A percentile compares a stretch with the other conserved stretches of the same genome.
Conservation (phyloP, 2,888 invertebrate species). For the Acronicta alni region DNA sequence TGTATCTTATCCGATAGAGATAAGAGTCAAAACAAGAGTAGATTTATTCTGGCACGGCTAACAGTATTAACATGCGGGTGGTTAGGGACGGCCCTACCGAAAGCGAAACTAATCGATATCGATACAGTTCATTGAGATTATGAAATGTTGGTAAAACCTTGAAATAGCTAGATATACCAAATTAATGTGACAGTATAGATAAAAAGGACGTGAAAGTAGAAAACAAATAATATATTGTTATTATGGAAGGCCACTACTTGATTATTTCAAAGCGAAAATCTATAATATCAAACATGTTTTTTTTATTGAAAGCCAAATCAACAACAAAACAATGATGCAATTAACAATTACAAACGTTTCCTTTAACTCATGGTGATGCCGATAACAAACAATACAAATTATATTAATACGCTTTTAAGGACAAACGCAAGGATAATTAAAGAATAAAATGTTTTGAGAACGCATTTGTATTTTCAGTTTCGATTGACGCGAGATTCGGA, state of each 20-base stretch:
- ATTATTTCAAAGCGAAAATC: background rate
- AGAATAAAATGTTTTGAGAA: conserved; percentile 30
- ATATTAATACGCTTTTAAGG: conserved; percentile 31
- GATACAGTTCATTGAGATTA: conserved; percentile 39
- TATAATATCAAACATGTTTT: background rate
- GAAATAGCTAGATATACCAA: too few species aligned
- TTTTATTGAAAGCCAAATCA: conserved; percentile 9
- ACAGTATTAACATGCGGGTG: conserved; percentile 75
- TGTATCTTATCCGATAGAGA: conserved; percentile 54
- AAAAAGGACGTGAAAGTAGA: too few species aligned
- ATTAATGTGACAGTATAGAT: too few species aligned
- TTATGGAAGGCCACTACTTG: background rate
- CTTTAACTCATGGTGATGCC: conserved; percentile 33
- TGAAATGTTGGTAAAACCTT: background rate
- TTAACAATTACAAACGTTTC: conserved; percentile 34
- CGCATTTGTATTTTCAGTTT: conserved; percentile 20
- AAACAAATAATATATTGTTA: background rate
- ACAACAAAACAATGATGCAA: conserved; percentile 27
- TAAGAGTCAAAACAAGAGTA: conserved; percentile 60
- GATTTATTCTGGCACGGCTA: conserved; percentile 61
- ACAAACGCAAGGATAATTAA: conserved; percentile 31
- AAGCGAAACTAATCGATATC: conserved; percentile 60
- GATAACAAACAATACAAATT: conserved; percentile 46
- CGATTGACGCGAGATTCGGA: conserved; percentile 16
- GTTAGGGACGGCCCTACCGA: conserved; percentile 63